A percentile compares a stretch with the other conserved stretches of the same genome.
phyloP scores from a whole-genome alignment of 2,797 vertebrate species.

The Enteromius afrohamiltoni region DNA sequence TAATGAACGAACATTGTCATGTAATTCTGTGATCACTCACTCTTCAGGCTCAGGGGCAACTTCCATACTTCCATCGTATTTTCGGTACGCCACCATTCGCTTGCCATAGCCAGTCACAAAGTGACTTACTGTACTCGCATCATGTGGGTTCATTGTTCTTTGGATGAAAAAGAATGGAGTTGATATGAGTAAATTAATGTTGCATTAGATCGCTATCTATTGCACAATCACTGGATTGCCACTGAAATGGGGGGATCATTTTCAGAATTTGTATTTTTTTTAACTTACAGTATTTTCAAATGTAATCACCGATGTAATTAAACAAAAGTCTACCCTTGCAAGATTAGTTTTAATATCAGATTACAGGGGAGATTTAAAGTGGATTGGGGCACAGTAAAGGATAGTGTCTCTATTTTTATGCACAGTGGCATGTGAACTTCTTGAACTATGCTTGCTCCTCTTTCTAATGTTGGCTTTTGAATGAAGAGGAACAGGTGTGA shows the following conservation, averaged over 20 bases:
- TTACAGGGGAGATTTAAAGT: constrained; percentile 15
- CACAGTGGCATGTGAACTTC: constrained; percentile 40
- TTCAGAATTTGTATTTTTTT: background rate
- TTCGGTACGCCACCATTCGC: constrained; percentile 81
- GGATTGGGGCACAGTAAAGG: background rate
- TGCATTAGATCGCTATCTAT: background rate
- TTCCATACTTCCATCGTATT: constrained; percentile 73
- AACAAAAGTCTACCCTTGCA: background rate
- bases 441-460: constrained; percentile 23
- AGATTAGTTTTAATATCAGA: background rate
- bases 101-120: constrained; percentile 75
- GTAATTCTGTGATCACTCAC: constrained; percentile 61
- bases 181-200: background rate
- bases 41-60: constrained; percentile 67
- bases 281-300: background rate
- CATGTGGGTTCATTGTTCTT: constrained; percentile 60
- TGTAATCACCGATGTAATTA: background rate
- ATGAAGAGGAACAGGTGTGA: constrained; percentile 49
- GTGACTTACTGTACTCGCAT: constrained; percentile 66
- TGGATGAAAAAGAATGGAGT: background rate
- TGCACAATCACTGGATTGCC: background rate
- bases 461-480: constrained; percentile 17
- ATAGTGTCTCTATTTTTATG: constrained; percentile 47
- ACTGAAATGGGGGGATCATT: background rate
- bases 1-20: background rate